Conservation (phyloP, 2,888 invertebrate genomes). For the Ochropacha duplaris region DNA sequence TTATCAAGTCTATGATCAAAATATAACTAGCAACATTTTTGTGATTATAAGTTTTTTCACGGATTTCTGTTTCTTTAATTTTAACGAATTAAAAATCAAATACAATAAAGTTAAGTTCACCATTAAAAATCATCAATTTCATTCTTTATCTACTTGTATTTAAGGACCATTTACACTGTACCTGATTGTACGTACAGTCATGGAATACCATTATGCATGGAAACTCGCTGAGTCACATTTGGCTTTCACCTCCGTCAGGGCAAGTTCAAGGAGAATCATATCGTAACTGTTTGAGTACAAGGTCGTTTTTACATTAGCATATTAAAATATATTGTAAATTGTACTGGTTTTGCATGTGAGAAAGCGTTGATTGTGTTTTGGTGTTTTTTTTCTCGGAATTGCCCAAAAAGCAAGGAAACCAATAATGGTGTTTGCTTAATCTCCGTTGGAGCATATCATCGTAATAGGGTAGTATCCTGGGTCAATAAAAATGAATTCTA, state of each 20-base stretch:
- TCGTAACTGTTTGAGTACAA: constrained; percentile 25
- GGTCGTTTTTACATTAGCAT: constrained; percentile 30
- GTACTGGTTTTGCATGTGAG: constrained; percentile 11
- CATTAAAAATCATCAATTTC: neutral
- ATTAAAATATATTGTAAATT: constrained; percentile 4
- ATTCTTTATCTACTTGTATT: neutral
- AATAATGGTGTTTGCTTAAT: neutral
- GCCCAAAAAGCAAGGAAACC: too few relatives aligned
- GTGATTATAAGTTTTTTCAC: too few relatives aligned
- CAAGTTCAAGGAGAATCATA: constrained; percentile 47
- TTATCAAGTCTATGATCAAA: too few relatives aligned
- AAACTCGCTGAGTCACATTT: constrained; percentile 8
- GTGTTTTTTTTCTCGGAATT: too few relatives aligned
- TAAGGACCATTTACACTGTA: neutral
- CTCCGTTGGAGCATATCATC: too few relatives aligned
- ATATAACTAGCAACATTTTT: too few relatives aligned
- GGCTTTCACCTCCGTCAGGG: constrained; percentile 40
- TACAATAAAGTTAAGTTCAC: neutral
- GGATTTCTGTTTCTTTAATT: too few relatives aligned
- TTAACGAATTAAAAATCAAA: too few relatives aligned
- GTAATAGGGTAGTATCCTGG: too few relatives aligned
- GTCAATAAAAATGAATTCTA: too few relatives aligned
- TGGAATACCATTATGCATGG: neutral
- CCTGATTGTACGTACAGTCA: neutral
- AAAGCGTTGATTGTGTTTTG: neutral